A percentile compares a stretch with the other conserved stretches of the same genome.
Evolutionary conservation across 2,797 vertebrate species (phyloP).

Genomic region (Cyprinella venusta): DNA sequence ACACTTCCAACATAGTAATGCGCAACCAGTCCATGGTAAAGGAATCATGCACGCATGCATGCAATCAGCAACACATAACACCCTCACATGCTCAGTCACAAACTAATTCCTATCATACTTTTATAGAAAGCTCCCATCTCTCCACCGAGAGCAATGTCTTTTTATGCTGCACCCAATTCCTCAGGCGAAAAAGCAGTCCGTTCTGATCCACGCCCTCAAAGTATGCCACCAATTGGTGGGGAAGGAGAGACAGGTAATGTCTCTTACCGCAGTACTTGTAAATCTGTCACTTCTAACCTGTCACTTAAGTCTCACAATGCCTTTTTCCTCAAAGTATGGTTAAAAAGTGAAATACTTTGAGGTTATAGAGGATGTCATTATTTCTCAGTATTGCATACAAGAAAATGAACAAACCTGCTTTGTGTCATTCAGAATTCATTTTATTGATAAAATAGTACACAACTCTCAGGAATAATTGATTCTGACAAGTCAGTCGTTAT

Average conservation of each 20-base stretch:
- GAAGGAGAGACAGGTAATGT: slow-evolving; percentile 67
- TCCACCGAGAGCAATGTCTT: slow-evolving; percentile 27
- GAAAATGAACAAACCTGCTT: not conserved
- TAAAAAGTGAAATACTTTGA: not conserved
- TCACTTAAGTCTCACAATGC: not conserved
- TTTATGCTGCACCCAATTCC: slow-evolving; percentile 59
- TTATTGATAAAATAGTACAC: not conserved
- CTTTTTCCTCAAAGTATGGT: slow-evolving; percentile 2
- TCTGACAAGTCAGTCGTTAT: not conserved
- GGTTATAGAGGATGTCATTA: slow-evolving; percentile 2
- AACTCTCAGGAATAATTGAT: not conserved
- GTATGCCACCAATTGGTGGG: slow-evolving; percentile 59
- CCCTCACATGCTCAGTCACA: not conserved
- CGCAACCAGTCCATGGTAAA: slow-evolving; percentile 69
- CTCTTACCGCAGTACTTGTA: not conserved
- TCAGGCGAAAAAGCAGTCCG: slow-evolving; percentile 38
- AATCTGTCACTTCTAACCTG: not conserved
- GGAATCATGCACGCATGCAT: not conserved
- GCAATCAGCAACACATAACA: not conserved
- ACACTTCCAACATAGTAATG: slow-evolving; percentile 47
- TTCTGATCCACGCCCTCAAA: slow-evolving; percentile 54
- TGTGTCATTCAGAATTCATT: not conserved
- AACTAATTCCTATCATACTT: slow-evolving; percentile 38
- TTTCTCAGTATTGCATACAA: not conserved
- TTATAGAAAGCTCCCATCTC: slow-evolving; percentile 63